Evolutionary conservation across 1,140 invertebrate genomes (phyloP), one percentile per base, ranked within the genome.

Genomic region (Pseudomyrmex flavicornis): DNA sequence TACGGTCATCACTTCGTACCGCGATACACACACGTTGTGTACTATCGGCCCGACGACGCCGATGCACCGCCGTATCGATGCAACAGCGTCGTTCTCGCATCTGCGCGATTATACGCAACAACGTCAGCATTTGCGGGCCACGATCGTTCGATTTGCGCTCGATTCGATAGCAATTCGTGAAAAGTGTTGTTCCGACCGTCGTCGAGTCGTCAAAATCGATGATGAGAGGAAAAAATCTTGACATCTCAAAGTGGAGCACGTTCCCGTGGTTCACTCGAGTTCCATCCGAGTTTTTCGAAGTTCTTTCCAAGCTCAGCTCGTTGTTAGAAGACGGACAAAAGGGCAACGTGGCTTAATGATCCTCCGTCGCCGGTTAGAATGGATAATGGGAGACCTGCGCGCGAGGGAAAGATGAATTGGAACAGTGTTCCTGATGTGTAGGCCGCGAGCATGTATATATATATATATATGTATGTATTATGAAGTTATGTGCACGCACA

Each of bases 1-100:
- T 92, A 92, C 91, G 88, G 85, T 92, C 91, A 91, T 92, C 91
- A 91, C 91, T 93, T 90, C 88, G 91, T 90, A 91, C 87, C 87
- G 85, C 85, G 86, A 89, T 90, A 87, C 82, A 84, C 82, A 77
- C 84, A 65, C 75, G 83, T 75, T 84, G 79, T 26, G 52, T 70
- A 83, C 52, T 50, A 26, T 22, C 46, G 35, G 61, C 22, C 7
- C 62, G 70, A 54, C 68, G 10, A n/a, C 63, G 59, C 10, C 59
- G n/a, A 63, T 52, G 62, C 59, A 66, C 76, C 44, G 70, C 63
- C 35, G 35, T 15, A 15, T n/a, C 74, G 83, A 66, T 83, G 15
- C 59, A 26, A 65, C 46, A n/a, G 22, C 22, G 22, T 56, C 48
- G 62, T 26, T 44, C 22, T 52, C 61, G 35, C 20, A 69, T 69